These are phyloP conservation scores for Panulirus ornatus DNA, from an alignment of 1,140 invertebrate genomes.

Conservation along the genomic window DNA sequence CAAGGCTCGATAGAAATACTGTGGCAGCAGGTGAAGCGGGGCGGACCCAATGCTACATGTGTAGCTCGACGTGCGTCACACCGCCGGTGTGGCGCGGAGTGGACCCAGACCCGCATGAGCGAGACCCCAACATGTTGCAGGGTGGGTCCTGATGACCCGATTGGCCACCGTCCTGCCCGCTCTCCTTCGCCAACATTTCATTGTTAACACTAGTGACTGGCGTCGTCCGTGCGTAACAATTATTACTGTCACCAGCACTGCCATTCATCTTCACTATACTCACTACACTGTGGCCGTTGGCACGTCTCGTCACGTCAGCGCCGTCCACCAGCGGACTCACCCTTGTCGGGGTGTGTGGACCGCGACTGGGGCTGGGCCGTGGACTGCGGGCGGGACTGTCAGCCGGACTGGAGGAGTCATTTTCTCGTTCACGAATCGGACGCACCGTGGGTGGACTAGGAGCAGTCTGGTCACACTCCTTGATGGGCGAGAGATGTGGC, in stretches of 20 bases:
- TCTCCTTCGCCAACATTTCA: slow-evolving; percentile 6
- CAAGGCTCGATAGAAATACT: not conserved
- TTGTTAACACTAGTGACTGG: slow-evolving; percentile 12
- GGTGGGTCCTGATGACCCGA: slow-evolving; percentile 46
- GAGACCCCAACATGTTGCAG: slow-evolving; percentile 27
- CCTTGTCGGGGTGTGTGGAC: slow-evolving; percentile 58
- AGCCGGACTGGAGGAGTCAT: slow-evolving; percentile 57
- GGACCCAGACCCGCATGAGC: slow-evolving; percentile 20
- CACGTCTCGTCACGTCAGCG: slow-evolving; percentile 62
- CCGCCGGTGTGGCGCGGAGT: slow-evolving; percentile 36
- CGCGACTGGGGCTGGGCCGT: slow-evolving; percentile 55
- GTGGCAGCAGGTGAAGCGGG: slow-evolving; percentile 15
- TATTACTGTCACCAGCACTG: slow-evolving; percentile 27
- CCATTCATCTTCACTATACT: slow-evolving; percentile 67
- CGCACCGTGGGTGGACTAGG: slow-evolving; percentile 72
- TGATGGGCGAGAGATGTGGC: slow-evolving; percentile 72
- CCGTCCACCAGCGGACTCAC: slow-evolving; percentile 54
- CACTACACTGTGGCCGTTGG: slow-evolving; percentile 63
- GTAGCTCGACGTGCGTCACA: slow-evolving; percentile 58
- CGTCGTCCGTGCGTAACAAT: slow-evolving; percentile 47
- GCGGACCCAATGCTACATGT: slow-evolving; percentile 44
- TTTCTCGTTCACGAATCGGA: slow-evolving; percentile 44
- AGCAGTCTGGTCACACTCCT: slow-evolving; percentile 73
- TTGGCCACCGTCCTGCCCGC: slow-evolving; percentile 37
- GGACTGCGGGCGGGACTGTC: slow-evolving; percentile 50